Evolutionary conservation across 2,797 vertebrate genomes (phyloP).

Genomic region (Micropoecilia bifurca): DNA sequence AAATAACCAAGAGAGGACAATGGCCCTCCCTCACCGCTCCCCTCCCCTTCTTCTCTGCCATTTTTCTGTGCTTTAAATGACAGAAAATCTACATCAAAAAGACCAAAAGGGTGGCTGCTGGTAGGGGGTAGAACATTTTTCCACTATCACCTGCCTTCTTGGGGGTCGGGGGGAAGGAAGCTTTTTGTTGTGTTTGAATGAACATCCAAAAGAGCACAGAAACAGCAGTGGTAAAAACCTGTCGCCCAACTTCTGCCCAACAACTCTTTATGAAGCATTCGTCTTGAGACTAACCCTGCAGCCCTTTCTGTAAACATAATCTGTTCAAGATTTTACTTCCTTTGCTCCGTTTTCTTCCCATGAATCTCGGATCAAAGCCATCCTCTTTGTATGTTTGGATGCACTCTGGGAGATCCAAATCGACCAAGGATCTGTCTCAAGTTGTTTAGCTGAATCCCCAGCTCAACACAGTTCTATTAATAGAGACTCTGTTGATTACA

Average conservation of each 20-base stretch:
- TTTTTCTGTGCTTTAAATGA: slow-evolving; percentile 52
- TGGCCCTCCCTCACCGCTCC: slow-evolving; percentile 29
- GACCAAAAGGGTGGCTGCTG: slow-evolving; percentile 5
- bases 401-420: slow-evolving; percentile 37
- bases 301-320: slow-evolving; percentile 12
- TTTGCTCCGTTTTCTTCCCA: slow-evolving; percentile 30
- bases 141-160: slow-evolving; percentile 9
- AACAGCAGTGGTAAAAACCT: background rate
- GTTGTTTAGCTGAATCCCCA: slow-evolving; percentile 35
- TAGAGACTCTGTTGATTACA: slow-evolving; percentile 42
- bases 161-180: background rate
- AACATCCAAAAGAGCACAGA: slow-evolving; percentile 15
- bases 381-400: slow-evolving; percentile 44
- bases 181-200: slow-evolving; percentile 20
- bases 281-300: slow-evolving; percentile 10
- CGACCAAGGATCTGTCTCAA: slow-evolving; percentile 55
- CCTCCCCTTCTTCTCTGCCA: slow-evolving; percentile 25
- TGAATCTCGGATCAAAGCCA: slow-evolving; percentile 59
- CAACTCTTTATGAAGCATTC: slow-evolving; percentile 10
- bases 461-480: slow-evolving; percentile 54
- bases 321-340: slow-evolving; percentile 9
- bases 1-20: slow-evolving; percentile 71
- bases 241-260: slow-evolving; percentile 3
- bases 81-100: slow-evolving; percentile 40
- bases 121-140: slow-evolving; percentile 22